These are phyloP conservation scores for Drosophila littoralis DNA, from an alignment of 1,140 invertebrate genomes.

Conservation along the genomic window DNA sequence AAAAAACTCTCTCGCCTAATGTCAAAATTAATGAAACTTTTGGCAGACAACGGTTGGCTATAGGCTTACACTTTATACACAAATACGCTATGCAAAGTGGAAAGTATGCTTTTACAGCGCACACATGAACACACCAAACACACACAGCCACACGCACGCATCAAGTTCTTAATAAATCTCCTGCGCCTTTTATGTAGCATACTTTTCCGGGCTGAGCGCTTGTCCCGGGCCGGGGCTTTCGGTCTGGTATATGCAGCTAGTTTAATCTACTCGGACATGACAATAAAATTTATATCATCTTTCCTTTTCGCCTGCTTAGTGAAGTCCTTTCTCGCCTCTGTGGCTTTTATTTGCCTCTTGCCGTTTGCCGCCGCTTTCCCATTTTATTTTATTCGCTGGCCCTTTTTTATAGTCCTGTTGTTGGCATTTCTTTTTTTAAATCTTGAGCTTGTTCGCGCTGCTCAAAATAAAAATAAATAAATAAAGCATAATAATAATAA, in stretches of 20 bases:
- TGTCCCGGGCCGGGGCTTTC: constrained; percentile 12
- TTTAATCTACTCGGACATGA: constrained; percentile 83
- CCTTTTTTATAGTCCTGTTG: constrained; percentile 62
- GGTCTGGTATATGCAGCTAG: constrained; percentile 67
- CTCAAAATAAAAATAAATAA: constrained; percentile 58
- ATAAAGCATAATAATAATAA: constrained; percentile 60
- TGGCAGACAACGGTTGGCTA: constrained; percentile 14
- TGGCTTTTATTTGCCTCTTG: constrained; percentile 71
- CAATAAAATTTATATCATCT: constrained; percentile 83
- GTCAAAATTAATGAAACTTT: constrained; percentile 63
- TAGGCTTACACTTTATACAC: constrained; percentile 11
- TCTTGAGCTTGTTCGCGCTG: constrained; percentile 65
- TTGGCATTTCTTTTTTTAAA: constrained; percentile 72
- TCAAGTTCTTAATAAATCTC: constrained; percentile 69
- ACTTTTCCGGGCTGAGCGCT: constrained; percentile 60
- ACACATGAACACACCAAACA: constrained; percentile 18
- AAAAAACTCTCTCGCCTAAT: constrained; percentile 31
- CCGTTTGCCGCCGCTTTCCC: constrained; percentile 23
- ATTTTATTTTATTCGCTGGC: constrained; percentile 73
- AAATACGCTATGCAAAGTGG: constrained; percentile 43
- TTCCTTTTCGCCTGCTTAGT: constrained; percentile 68
- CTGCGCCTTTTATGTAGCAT: constrained; percentile 62
- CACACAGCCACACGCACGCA: constrained; percentile 20
- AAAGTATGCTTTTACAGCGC: constrained; percentile 58
- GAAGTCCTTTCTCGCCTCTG: constrained; percentile 76